Evolutionary conservation across 2,888 invertebrate genomes (phyloP), one percentile per base, ranked within the genome.

Genomic region (Drosophila gaucha): DNA sequence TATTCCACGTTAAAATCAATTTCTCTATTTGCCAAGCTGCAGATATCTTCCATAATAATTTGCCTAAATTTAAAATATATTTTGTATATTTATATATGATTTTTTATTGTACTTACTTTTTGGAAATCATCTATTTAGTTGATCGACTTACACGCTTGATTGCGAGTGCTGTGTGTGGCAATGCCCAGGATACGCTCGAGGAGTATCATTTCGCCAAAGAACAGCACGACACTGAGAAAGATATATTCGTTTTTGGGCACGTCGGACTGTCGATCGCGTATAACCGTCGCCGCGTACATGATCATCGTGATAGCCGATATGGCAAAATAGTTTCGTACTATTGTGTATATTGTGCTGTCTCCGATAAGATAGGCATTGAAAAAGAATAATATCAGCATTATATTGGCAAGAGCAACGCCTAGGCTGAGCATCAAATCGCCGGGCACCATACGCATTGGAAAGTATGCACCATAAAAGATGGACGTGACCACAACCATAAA

Each of bases 211-310:
- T 83, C 68, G 9, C 70, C 66, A 16, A 83, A 70, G 20, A 83
- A 83, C 6, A 86, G 35, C 5, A 78, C 10, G 1, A 71, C 78
- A 44, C 82, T 83, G 1, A 86, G 68, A n/a, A 68, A 82, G 0
- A 84, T 24, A 47, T 73, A 69, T 41, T 85, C 87, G 14, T 64
- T 66, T 38, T 78, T 73, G 6, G 85, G 75, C 14, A 85, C 80
- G 50, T 73, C 57, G 26, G 74, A 78, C 30, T 85, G 87, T 5
- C 87, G 78, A 16, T 82, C 85, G 9, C 85, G 87, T 18, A 85
- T 76, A 1, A 85, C 71, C 31, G 82, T 78, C 2, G 88, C 82
- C 52, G 88, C 74, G 20, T 82, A 83, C 65, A 78, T 74, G 12
- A 85, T 67, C 70, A 78, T 70, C 12, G 52, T 62, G 9, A 87